phyloP scores from a whole-genome alignment of 2,113 vertebrate genomes.

The Corvus hawaiiensis region DNA sequence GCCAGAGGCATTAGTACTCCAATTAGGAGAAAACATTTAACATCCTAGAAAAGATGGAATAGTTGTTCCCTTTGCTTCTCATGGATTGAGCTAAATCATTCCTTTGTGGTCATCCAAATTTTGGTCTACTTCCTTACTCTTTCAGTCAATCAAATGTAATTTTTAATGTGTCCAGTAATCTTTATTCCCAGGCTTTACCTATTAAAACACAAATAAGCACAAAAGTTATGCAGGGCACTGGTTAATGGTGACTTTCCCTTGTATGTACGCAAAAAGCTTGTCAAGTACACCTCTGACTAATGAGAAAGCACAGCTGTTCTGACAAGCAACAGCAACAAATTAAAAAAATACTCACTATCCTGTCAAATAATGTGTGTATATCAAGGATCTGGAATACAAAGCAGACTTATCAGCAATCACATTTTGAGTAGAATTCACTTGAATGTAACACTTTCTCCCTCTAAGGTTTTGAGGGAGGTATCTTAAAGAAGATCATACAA shows the following conservation, averaged over 20 bases:
- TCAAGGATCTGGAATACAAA: slow-evolving; percentile 23
- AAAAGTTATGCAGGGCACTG: background rate
- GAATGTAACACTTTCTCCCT: slow-evolving; percentile 59
- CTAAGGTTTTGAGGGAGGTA: slow-evolving; percentile 60
- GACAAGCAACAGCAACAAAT: slow-evolving; percentile 22
- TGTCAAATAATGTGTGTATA: slow-evolving; percentile 13
- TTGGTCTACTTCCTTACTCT: background rate
- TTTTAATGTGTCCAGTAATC: background rate
- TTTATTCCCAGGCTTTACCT: background rate
- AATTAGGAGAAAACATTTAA: background rate
- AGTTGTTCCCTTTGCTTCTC: background rate
- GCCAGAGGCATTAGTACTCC: background rate
- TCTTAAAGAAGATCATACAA: slow-evolving; percentile 67
- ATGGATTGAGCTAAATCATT: background rate
- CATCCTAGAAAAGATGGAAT: background rate
- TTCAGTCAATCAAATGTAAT: background rate
- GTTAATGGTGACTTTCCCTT: background rate
- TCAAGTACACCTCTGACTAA: background rate
- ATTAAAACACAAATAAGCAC: background rate
- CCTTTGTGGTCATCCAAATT: background rate
- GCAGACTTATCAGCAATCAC: slow-evolving; percentile 33
- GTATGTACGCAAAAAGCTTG: background rate
- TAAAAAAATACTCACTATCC: background rate
- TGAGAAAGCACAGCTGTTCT: slow-evolving; percentile 28
- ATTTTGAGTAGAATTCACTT: slow-evolving; percentile 52